Evolutionary conservation across 37 sponge, comb jelly and placozoan species (phyloP).

Genomic region (Chondrilla cf. caribensis): DNA sequence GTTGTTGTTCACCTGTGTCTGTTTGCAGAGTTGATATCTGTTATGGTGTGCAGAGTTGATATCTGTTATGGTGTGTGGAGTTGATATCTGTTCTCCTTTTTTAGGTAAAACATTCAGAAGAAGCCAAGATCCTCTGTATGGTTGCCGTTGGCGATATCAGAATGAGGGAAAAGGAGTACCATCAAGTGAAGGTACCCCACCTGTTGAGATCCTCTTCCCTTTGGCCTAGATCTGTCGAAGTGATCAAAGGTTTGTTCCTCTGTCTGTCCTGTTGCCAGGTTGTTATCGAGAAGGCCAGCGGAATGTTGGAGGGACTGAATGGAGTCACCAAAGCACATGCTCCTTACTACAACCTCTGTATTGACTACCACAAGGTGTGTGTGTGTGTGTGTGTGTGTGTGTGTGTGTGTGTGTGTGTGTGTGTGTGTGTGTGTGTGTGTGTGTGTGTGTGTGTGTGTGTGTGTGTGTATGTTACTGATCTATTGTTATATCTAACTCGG

Average conservation of each 20-base stretch:
- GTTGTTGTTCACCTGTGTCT: no score
- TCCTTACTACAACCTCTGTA: slow-evolving; percentile 71
- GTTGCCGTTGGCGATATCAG: slow-evolving; percentile 50
- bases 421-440: not conserved
- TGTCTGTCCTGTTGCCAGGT: no score
- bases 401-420: no score
- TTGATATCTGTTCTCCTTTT: not conserved
- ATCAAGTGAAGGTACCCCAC: slow-evolving; percentile 73
- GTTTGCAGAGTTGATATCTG: no score
- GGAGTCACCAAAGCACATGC: slow-evolving; percentile 77
- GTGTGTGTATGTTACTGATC: not conserved
- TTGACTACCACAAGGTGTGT: slow-evolving; percentile 67
- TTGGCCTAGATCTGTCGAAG: no score
- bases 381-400: not conserved
- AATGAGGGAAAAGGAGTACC: slow-evolving; percentile 22
- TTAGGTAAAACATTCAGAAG: slow-evolving; percentile 59
- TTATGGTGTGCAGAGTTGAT: no score
- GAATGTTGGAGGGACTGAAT: slow-evolving; percentile 50
- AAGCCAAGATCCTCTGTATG: slow-evolving; percentile 65
- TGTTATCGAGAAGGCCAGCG: slow-evolving; percentile 50
- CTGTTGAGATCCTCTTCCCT: no score
- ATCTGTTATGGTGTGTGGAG: no score
- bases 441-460: not conserved
- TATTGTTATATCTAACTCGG: not conserved
- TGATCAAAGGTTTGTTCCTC: no score